phyloP scores from a whole-genome alignment of 2,113 vertebrate species.

The Grus americana region DNA sequence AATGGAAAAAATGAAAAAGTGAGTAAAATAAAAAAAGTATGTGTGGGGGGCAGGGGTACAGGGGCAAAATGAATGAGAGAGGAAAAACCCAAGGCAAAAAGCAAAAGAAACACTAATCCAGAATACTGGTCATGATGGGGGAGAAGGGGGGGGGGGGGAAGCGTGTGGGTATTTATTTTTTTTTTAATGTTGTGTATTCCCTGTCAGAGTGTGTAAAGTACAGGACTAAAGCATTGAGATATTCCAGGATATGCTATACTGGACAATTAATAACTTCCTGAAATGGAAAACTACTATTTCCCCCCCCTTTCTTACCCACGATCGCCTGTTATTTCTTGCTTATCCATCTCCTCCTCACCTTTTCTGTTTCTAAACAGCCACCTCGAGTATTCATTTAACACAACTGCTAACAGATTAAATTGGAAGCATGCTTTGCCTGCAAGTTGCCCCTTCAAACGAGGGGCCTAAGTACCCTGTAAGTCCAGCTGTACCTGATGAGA shows the following conservation, averaged over 20 bases:
- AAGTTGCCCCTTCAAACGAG: not conserved
- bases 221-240: constrained; percentile 38
- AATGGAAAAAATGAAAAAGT: constrained; percentile 58
- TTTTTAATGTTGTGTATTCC: not conserved
- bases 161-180: no score
- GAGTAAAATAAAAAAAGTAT: not conserved
- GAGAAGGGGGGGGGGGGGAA: not conserved
- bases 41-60: not conserved
- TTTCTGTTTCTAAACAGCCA: not conserved
- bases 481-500: not conserved
- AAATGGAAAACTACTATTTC: not conserved
- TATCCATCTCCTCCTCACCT: not conserved
- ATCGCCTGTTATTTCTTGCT: not conserved
- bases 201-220: constrained; percentile 1
- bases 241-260: constrained; percentile 3
- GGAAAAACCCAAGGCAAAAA: not conserved
- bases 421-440: not conserved
- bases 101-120: constrained; percentile 37
- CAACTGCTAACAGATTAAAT: not conserved
- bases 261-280: constrained; percentile 9
- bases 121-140: constrained; percentile 27
- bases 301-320: not conserved
- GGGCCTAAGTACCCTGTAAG: not conserved
- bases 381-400: not conserved
- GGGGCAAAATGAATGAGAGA: not conserved